Conservation (phyloP, 2,888 invertebrate genomes). For the Perizoma flavofasciatum region DNA sequence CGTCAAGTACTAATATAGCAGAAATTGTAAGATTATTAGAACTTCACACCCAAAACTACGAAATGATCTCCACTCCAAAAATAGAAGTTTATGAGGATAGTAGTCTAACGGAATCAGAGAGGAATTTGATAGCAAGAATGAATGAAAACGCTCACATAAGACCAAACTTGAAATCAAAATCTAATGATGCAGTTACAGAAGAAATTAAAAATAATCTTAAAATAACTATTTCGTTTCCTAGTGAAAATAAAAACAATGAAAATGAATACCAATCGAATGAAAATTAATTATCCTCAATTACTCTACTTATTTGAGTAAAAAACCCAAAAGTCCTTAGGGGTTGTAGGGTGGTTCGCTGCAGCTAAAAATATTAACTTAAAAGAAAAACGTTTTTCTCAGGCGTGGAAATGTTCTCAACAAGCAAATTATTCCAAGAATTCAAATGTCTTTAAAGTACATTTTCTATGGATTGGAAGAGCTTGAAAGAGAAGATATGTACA, state of each 20-base stretch:
- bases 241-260: conserved; percentile 3
- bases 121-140: conserved; percentile 8
- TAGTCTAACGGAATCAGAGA: conserved; percentile 23
- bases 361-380: conserved; percentile 5
- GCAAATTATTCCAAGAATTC: conserved; percentile 51
- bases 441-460: conserved; percentile 48
- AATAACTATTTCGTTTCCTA: conserved; percentile 12
- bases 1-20: conserved; percentile 10
- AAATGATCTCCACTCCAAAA: background rate
- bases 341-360: conserved; percentile 11
- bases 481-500: conserved; percentile 51
- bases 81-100: conserved; percentile 3
- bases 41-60: background rate
- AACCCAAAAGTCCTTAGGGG: conserved; percentile 13
- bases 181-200: conserved; percentile 8
- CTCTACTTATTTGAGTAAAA: background rate
- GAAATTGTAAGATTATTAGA: conserved; percentile 15
- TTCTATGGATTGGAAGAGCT: conserved; percentile 51
- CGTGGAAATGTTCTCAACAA: conserved; percentile 50
- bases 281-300: background rate
- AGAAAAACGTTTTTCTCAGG: conserved; percentile 44
- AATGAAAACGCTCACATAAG: background rate
- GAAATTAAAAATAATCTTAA: conserved; percentile 1
- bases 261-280: conserved; percentile 3
- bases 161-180: conserved; percentile 8